Percentiles rank a stretch among this genome's conserved stretches.
Conservation (phyloP, 2,888 invertebrate genomes). For the Thymelicus lineola region DNA sequence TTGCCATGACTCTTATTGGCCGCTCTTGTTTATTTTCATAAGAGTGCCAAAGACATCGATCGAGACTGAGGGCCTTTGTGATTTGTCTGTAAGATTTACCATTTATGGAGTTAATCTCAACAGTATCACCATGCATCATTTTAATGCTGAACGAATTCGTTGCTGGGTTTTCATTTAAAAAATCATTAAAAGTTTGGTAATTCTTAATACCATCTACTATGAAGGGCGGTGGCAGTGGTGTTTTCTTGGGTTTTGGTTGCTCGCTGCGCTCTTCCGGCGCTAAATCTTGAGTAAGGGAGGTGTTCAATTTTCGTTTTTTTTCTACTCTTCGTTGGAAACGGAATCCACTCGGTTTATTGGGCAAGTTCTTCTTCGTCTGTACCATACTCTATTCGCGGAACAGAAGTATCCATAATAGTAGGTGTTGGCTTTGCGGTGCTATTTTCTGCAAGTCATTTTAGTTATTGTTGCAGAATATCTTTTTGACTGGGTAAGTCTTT, state of each 20-base stretch:
- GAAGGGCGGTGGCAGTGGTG: conserved; percentile 5
- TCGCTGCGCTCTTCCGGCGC: not conserved
- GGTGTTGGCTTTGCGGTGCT: not conserved
- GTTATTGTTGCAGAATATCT: not conserved
- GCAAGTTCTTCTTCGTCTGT: conserved; percentile 24
- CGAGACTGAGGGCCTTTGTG: not conserved
- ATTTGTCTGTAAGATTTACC: conserved; percentile 1
- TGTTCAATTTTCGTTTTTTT: conserved; percentile 19
- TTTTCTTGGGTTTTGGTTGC: not conserved
- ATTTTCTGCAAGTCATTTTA: not conserved
- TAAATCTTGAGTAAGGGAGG: not conserved
- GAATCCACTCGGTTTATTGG: conserved; percentile 21
- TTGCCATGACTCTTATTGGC: conserved; percentile 37
- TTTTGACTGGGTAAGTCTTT: not conserved
- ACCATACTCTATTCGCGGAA: not conserved
- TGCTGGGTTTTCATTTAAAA: not conserved
- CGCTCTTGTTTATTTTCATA: conserved; percentile 39
- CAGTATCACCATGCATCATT: not conserved
- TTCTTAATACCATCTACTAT: conserved; percentile 21
- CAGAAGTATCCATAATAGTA: not conserved
- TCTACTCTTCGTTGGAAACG: conserved; percentile 11
- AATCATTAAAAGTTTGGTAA: conserved; percentile 12
- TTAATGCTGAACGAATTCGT: too few relatives aligned
- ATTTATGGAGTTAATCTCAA: not conserved
- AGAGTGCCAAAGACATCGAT: conserved; percentile 31